A percentile compares a stretch with the other conserved stretches of the same genome.
Conservation (phyloP, 1,140 invertebrate genomes). For the Drosophila dunni region DNA sequence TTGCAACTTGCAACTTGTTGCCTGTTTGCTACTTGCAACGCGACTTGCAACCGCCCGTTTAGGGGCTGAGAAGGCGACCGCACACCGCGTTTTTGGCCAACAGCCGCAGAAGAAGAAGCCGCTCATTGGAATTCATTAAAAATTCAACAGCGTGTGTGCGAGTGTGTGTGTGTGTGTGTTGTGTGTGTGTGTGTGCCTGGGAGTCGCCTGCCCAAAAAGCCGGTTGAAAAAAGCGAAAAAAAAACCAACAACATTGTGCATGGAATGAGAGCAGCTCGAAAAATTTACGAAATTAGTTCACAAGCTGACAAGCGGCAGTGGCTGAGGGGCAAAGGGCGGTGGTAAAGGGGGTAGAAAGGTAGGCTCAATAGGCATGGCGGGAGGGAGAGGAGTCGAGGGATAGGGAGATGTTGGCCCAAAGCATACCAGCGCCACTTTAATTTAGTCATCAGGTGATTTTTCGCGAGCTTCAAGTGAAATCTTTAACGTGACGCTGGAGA, state of each 20-base stretch:
- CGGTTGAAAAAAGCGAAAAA: slow-evolving; percentile 56
- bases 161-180: slow-evolving; percentile 17
- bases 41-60: slow-evolving; percentile 67
- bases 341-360: not conserved
- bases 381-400: slow-evolving; percentile 2
- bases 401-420: slow-evolving; percentile 42
- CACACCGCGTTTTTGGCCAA: slow-evolving; percentile 76
- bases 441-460: slow-evolving; percentile 84
- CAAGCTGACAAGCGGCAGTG: slow-evolving; percentile 62
- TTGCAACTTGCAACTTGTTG: slow-evolving; percentile 14
- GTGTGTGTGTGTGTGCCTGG: slow-evolving; percentile 37
- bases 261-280: slow-evolving; percentile 83
- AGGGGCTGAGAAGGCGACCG: slow-evolving; percentile 65
- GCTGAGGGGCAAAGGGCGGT: not conserved
- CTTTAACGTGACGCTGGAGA: slow-evolving; percentile 83
- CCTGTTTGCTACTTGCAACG: slow-evolving; percentile 7
- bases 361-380: not conserved
- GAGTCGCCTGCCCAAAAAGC: slow-evolving; percentile 77
- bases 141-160: slow-evolving; percentile 66
- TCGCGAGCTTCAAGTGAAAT: slow-evolving; percentile 83
- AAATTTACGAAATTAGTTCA: slow-evolving; percentile 84
- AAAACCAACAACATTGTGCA: slow-evolving; percentile 57
- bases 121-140: slow-evolving; percentile 84
- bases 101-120: slow-evolving; percentile 54
- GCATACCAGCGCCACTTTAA: slow-evolving; percentile 82